A percentile compares a stretch with the other conserved stretches of the same genome.
These are phyloP conservation scores for Octopus bimaculoides DNA, from an alignment of 1,140 invertebrate genomes.

Conservation along the genomic window DNA sequence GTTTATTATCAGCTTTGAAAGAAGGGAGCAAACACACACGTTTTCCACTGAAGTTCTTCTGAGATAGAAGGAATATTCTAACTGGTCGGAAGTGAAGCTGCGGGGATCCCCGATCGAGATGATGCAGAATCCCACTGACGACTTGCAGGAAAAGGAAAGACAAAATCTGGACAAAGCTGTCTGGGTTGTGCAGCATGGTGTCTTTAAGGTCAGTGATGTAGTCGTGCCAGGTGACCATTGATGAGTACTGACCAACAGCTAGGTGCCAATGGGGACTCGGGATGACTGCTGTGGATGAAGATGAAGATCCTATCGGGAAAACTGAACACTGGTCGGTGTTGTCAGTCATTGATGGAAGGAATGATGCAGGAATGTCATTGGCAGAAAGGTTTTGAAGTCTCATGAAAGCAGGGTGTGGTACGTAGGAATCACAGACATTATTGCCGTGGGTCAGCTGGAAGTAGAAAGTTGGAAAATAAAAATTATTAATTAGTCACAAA, in stretches of 20 bases:
- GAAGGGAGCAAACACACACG: constrained; percentile 45
- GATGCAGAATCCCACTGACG: constrained; percentile 49
- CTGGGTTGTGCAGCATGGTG: constrained; percentile 35
- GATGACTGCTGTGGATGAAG: constrained; percentile 37
- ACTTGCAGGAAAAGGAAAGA: constrained; percentile 43
- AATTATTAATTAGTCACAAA: too few species aligned
- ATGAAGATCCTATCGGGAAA: constrained; percentile 39
- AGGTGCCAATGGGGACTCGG: constrained; percentile 34
- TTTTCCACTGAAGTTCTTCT: constrained; percentile 39
- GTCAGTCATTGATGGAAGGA: constrained; percentile 38
- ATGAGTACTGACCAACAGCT: constrained; percentile 41
- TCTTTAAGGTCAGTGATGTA: constrained; percentile 35
- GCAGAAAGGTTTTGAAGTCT: constrained; percentile 10
- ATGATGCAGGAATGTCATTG: constrained; percentile 37
- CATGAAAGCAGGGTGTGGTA: constrained; percentile 12
- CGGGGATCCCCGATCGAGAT: constrained; percentile 45
- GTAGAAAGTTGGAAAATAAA: neutral
- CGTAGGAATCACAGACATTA: neutral
- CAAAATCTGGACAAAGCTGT: constrained; percentile 36
- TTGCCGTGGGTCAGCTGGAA: constrained; percentile 4
- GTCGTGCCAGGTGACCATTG: constrained; percentile 38
- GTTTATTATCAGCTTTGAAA: constrained; percentile 37
- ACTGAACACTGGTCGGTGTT: constrained; percentile 44
- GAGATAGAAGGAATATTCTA: constrained; percentile 43
- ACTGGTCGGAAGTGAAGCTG: constrained; percentile 42